phyloP scores from a whole-genome alignment of 1,140 invertebrate species.

The Chionoecetes opilio region DNA sequence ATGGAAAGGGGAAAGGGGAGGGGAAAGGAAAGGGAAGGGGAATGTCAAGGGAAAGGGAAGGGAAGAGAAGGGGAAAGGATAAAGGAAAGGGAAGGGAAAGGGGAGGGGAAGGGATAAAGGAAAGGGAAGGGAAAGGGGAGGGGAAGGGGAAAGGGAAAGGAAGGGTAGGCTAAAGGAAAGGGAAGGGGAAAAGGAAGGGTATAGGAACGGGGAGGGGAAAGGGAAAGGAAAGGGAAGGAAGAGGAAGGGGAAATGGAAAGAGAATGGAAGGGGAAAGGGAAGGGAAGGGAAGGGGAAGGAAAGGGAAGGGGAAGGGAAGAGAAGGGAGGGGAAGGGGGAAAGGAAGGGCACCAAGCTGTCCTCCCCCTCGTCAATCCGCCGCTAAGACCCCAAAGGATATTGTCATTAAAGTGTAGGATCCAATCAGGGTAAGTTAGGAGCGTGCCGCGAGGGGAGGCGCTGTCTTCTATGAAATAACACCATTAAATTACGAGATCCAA shows the following conservation, averaged over 20 bases:
- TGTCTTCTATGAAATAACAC: slow-evolving; percentile 76
- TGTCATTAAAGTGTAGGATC: slow-evolving; percentile 72
- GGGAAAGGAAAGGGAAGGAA: background rate
- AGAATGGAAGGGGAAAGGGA: background rate
- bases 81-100: no score
- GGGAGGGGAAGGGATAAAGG: no score
- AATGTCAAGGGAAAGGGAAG: no score
- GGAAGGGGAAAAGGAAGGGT: no score
- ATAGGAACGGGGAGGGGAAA: no score
- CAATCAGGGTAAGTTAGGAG: slow-evolving; percentile 63
- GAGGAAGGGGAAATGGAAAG: background rate
- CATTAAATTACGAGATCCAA: slow-evolving; percentile 70
- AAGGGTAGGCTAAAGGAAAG: no score
- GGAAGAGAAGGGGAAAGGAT: no score
- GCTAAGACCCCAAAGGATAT: slow-evolving; percentile 65
- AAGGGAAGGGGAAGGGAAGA: no score
- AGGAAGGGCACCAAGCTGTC: background rate
- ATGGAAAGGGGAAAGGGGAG: background rate
- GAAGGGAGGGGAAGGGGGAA: background rate
- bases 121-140: no score
- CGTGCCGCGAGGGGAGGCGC: background rate
- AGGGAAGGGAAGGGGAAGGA: background rate
- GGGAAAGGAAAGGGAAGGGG: background rate
- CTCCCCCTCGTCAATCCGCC: slow-evolving; percentile 24
- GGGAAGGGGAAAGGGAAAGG: no score